Conservation (phyloP, 1,140 invertebrate genomes). For the Helicoverpa zea region DNA sequence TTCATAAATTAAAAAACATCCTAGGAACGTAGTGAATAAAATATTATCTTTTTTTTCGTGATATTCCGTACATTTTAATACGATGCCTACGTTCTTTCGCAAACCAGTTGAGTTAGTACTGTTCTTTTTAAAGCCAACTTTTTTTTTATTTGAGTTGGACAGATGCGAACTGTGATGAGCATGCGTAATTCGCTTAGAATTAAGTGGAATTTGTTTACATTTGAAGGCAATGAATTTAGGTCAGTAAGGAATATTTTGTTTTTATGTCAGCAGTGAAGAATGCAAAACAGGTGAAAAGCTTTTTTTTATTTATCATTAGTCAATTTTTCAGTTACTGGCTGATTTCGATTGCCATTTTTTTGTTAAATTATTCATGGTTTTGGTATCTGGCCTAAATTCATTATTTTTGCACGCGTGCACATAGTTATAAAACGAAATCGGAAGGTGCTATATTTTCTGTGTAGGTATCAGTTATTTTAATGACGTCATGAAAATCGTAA, state of each 20-base stretch:
- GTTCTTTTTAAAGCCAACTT: neutral
- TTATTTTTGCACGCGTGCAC: neutral
- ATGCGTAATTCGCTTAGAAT: neutral
- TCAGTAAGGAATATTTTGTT: no score
- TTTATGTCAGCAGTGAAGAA: no score
- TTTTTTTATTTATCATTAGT: no score
- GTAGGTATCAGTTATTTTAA: neutral
- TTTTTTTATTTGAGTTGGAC: neutral
- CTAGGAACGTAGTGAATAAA: constrained; percentile 30
- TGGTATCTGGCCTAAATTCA: no score
- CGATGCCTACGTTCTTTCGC: constrained; percentile 1
- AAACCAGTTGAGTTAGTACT: neutral
- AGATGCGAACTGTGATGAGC: neutral
- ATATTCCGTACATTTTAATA: neutral
- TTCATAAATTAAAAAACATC: constrained; percentile 34
- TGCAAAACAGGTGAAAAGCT: no score
- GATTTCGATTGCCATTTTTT: no score
- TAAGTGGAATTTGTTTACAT: no score
- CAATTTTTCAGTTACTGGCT: no score
- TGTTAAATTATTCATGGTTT: no score
- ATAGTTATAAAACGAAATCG: neutral
- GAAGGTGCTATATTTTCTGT: no score
- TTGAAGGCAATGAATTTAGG: no score
- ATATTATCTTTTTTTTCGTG: constrained; percentile 27
- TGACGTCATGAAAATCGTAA: neutral